These are phyloP conservation scores for Drosophila emarginata DNA, from an alignment of 2,888 invertebrate species.

Conservation along the genomic window DNA sequence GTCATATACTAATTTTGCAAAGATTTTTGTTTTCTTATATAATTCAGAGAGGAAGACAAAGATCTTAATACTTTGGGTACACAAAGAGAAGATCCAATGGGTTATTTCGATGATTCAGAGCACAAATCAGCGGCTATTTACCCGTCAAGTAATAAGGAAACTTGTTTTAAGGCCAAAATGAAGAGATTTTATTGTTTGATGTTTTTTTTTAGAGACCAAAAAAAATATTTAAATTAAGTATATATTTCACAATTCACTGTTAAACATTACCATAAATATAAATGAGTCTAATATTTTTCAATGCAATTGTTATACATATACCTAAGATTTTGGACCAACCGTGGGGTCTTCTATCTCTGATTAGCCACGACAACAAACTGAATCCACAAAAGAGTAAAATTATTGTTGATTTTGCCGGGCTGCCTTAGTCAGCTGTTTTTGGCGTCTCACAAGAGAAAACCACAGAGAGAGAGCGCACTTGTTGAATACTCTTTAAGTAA, in stretches of 20 bases:
- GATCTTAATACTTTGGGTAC: no score
- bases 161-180: conserved; percentile 3
- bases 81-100: conserved; percentile 4
- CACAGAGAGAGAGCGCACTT: conserved; percentile 9
- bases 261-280: neutral
- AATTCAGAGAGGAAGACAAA: neutral
- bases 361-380: conserved; percentile 14
- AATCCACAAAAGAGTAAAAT: conserved; percentile 8
- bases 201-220: neutral
- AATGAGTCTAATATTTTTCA: neutral
- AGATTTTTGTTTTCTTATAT: conserved; percentile 2
- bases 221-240: neutral
- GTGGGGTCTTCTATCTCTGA: neutral
- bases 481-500: neutral
- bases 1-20: conserved; percentile 4
- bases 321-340: conserved; percentile 7
- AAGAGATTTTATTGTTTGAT: neutral
- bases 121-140: neutral
- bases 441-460: neutral
- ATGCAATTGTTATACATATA: neutral
- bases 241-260: conserved; percentile 1
- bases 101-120: conserved; percentile 6
- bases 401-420: conserved; percentile 5
- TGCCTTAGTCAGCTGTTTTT: conserved; percentile 10
- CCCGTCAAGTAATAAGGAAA: conserved; percentile 4